Conservation (phyloP, 2,888 invertebrate genomes). For the Chrysolina americana region DNA sequence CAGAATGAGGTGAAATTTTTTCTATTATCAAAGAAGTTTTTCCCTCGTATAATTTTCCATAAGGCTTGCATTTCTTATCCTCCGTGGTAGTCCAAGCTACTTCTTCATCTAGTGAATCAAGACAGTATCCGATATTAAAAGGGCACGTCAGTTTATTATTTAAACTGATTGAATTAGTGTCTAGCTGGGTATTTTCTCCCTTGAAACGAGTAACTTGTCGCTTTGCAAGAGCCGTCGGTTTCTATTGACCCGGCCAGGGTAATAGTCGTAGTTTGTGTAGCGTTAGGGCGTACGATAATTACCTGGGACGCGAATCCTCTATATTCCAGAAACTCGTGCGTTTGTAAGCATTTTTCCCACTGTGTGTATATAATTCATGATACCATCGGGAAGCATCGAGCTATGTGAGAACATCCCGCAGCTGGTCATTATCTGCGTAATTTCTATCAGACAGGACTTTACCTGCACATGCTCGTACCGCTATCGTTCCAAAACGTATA, state of each 20-base stretch:
- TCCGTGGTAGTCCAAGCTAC: background rate
- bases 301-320: background rate
- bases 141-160: slow-evolving; percentile 36
- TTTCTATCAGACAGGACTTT: background rate
- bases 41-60: background rate
- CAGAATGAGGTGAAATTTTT: background rate
- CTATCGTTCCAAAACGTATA: background rate
- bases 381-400: background rate
- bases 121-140: background rate
- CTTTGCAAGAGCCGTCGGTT: background rate
- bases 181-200: background rate
- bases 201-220: background rate
- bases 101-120: background rate
- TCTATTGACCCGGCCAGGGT: background rate
- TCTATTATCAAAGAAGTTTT: background rate
- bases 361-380: background rate
- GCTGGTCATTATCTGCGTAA: background rate
- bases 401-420: slow-evolving; percentile 5
- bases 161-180: background rate
- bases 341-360: background rate
- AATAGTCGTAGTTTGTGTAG: background rate
- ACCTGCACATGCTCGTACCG: background rate
- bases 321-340: background rate
- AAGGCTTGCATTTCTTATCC: background rate
- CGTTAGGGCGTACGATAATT: background rate